Base-by-base conservation (phyloP, 2,797 vertebrate species). In the Micropoecilia bifurca region DNA sequence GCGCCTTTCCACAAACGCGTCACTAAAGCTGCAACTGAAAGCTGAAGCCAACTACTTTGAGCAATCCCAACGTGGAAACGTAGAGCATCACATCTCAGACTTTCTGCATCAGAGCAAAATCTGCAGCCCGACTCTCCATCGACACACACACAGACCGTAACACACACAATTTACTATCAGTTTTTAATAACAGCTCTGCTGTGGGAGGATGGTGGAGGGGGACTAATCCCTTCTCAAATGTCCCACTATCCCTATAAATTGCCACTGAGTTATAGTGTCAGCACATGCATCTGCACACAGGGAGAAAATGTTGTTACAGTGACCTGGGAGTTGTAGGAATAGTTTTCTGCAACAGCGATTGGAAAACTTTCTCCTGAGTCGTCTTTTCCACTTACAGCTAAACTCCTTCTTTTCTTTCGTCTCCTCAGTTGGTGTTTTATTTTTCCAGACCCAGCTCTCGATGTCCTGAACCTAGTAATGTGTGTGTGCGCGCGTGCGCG, bases 361-460 rank as follows among this genome's bases (percentile, higher is more conserved):
- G 85, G 81, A 89, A 88, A 89, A 82, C 81, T 88, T 89, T 91
- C 73, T 91, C 83, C 91, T 87, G 88, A 87, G 82, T 92, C 73
- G 82, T 90, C 90, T 93, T 95, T 95, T 95, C 93, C 93, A 93
- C 87, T 93, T 89, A 80, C 69, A 41, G 84, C 78, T 81, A 85
- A 43, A 55, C 78, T 80, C 78, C 71, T 83, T 88, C 86, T 78
- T 61, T 87, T 78, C 85, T 78, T 79, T 53, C 41, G 18, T 43
- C 1, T 57, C 66, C 74, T 90, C 71, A 85, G 89, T 91, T 90
- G 85, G 59, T 85, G 87, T 91, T 93, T 76, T 85, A 91, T 82
- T 90, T 75, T 94, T 94, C 94, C 92, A 92, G 91, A 84, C 84
- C 77, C 73, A 88, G 86, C 81, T 92, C 76, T 77, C 87, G 84